A percentile compares a stretch with the other conserved stretches of the same genome.
Conservation (phyloP, 2,888 invertebrate genomes). For the Torymus aiolomorphi region DNA sequence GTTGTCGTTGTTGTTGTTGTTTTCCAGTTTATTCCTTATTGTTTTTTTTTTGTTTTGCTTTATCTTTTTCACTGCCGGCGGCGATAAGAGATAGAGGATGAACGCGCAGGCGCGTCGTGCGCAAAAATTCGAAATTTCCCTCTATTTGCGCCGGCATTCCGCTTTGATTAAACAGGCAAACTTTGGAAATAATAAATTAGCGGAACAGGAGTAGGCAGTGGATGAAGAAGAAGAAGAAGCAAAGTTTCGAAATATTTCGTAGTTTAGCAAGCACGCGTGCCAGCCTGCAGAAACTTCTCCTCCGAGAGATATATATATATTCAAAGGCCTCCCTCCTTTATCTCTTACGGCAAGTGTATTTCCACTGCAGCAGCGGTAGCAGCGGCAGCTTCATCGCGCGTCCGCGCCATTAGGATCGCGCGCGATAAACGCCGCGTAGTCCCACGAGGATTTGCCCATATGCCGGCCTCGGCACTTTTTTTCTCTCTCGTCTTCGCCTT, state of each 20-base stretch:
- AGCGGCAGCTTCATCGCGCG: no score
- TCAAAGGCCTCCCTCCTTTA: slow-evolving; percentile 18
- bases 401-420: no score
- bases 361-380: no score
- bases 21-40: slow-evolving; percentile 9
- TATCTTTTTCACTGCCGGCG: no score
- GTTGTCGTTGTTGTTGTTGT: not conserved
- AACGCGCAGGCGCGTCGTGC: no score
- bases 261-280: slow-evolving; percentile 26
- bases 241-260: slow-evolving; percentile 42
- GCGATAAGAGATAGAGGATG: not conserved
- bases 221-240: slow-evolving; percentile 2
- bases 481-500: not conserved
- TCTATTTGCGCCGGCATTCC: not conserved
- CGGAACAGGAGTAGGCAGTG: not conserved
- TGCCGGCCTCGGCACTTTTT: slow-evolving; percentile 23
- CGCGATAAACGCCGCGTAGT: no score
- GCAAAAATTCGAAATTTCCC: slow-evolving; percentile 19
- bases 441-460: no score
- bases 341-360: no score
- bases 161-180: slow-evolving; percentile 34
- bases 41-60: slow-evolving; percentile 11
- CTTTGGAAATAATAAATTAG: slow-evolving; percentile 45
- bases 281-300: not conserved
- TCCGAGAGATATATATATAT: slow-evolving; percentile 35